Evolutionary conservation across 2,113 vertebrate genomes (phyloP), one percentile per base, ranked within the genome.

Genomic region (Muntiacus muntjak): DNA sequence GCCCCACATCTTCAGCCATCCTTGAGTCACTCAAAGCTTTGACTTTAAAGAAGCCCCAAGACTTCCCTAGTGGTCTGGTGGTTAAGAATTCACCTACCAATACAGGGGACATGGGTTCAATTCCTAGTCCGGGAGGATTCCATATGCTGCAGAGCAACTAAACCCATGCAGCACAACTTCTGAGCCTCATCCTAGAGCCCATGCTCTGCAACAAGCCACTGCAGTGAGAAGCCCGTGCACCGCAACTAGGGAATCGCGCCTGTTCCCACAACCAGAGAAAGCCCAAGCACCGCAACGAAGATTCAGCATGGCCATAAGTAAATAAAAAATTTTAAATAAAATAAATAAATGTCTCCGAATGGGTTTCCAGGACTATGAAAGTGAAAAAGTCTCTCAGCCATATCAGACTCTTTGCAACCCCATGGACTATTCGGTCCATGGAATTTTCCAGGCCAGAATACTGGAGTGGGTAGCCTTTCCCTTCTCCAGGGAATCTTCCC

Each of bases 1-100:
- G 16, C 19, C 84, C n/a, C 36, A 30, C 13, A 13, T 50, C 25
- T 78, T 62, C 52, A 60, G 26, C 62, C 52, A 6, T 71, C 84
- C 52, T 62, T 15, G 74, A 43, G 36, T 26, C 17, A 3, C 19
- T 45, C 28, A 83, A 79, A 67, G 43, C 12, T 94, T 82, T 87
- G 7, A 45, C 78, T 94, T 95, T 89, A 45, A 91, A 83, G 84
- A 78, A 47, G 16, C 21, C 76, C 74, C 43, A 28, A 45, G 43
- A 78, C 23, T 47, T 26, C 25, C 74, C 74, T 28, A 15, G 74
- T 28, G 74, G 13, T 2, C 40, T 13, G 16, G 43, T 45, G 40
- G 74, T 45, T 28, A 47, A 43, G 74, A 78, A 78, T 47, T 43
- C 7, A 43, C 36, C 71, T 25, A 43, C 71, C 36, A 43, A 14